These are phyloP conservation scores for Lasioglossum oenotherae DNA, from an alignment of 2,888 invertebrate genomes.

Conservation along the genomic window DNA sequence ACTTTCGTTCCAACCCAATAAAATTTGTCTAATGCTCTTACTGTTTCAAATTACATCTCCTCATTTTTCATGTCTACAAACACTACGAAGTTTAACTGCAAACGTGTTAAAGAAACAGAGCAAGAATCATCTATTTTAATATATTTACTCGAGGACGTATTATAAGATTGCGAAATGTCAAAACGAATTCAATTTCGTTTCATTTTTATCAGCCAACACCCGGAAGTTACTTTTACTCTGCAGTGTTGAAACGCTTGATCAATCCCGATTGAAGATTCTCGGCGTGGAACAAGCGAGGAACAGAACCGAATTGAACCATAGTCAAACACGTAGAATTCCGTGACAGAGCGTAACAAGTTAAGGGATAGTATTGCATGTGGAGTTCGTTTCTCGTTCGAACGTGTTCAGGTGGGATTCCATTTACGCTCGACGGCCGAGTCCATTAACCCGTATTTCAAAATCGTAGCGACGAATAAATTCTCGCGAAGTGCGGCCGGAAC, in stretches of 20 bases:
- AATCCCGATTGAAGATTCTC: neutral
- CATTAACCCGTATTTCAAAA: constrained; percentile 46
- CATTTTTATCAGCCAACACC: neutral
- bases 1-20: too few species aligned
- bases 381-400: constrained; percentile 4
- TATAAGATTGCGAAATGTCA: neutral
- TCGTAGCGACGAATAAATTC: constrained; percentile 57
- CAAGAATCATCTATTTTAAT: neutral
- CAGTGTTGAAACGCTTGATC: neutral
- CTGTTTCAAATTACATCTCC: too few species aligned
- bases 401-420: neutral
- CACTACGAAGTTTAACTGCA: too few species aligned
- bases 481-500: constrained; percentile 31
- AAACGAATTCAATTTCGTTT: neutral
- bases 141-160: neutral
- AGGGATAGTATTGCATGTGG: neutral
- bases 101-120: too few species aligned
- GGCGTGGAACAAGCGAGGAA: neutral
- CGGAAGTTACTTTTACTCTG: neutral
- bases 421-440: constrained; percentile 9
- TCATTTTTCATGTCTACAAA: too few species aligned
- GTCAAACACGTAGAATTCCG: neutral
- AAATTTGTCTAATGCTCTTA: too few species aligned
- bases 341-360: neutral
- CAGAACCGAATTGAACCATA: too few species aligned